Conservation (phyloP, 2,797 vertebrate species). For the Centropyge bicolor region DNA sequence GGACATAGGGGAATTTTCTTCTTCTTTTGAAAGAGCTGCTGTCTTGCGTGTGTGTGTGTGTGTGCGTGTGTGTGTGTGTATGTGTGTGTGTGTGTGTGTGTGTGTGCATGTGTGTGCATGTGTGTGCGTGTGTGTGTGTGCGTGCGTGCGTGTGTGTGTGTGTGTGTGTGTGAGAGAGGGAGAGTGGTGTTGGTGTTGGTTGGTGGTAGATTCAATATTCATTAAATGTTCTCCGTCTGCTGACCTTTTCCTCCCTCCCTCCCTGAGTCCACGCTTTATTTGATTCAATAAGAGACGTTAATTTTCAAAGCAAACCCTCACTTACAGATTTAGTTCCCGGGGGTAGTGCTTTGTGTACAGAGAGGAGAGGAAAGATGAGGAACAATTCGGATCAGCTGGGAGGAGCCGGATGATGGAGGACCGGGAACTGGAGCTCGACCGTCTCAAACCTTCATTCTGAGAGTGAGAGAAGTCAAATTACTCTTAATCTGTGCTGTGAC, state of each 20-base stretch:
- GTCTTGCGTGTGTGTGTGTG: neutral
- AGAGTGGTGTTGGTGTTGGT: conserved; percentile 32
- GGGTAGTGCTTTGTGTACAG: conserved; percentile 57
- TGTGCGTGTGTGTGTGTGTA: too few species aligned
- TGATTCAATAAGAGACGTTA: conserved; percentile 81
- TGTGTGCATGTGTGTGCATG: too few species aligned
- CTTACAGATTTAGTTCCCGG: conserved; percentile 69
- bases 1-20: neutral
- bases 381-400: conserved; percentile 44
- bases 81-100: too few species aligned
- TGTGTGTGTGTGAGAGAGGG: conserved; percentile 2
- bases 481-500: neutral
- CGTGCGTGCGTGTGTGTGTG: conserved; percentile 26
- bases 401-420: conserved; percentile 27
- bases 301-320: conserved; percentile 76
- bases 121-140: too few species aligned
- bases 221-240: conserved; percentile 77
- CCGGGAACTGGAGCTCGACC: conserved; percentile 1
- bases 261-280: conserved; percentile 69
- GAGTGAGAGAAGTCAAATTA: conserved; percentile 5
- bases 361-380: conserved; percentile 26
- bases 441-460: conserved; percentile 23
- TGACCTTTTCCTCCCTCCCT: conserved; percentile 76
- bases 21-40: conserved; percentile 32
- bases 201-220: conserved; percentile 71